Evolutionary conservation across 2,113 vertebrate species (phyloP), one percentile per base, ranked within the genome.

Genomic region (Andinoacara biseriatus): DNA sequence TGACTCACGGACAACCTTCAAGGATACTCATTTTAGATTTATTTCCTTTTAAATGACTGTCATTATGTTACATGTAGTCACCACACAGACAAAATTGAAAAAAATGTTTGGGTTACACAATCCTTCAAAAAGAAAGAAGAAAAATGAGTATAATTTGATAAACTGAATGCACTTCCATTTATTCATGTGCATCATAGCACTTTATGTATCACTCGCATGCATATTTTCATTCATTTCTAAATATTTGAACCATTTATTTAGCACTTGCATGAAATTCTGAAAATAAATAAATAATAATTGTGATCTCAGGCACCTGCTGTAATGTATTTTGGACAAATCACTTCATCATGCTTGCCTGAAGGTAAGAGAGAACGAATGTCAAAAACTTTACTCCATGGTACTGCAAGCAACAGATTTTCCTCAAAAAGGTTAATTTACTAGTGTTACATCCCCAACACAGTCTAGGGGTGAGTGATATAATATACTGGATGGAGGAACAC

Each of bases 161-260:
- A 46, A 69, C 40, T 49, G 63, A 49, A 49, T 49, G 63, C 63
- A 49, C 46, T 43, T 18, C 10, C 24, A 52, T 35, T 75, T 35
- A 31, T 76, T 18, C 9, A 38, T 60, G 24, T 49, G 11, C 20
- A 24, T 2, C 2, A n/a, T 24, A 15, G 59, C 29, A 49, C 2
- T 81, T 59, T 56, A 22, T 62, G 61, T 31, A 20, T 77, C 2
- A 1, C 6, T 17, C 17, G 11, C 5, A 10, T 40, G 49, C 58
- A 15, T 29, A 29, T 46, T 74, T 54, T 17, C 20, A 49, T 20
- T 46, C 22, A 56, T 74, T 77, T 22, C 10, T 35, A 40, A 56
- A 72, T 65, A 49, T 78, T 40, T 58, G 14, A 58, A 54, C n/a
- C 15, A 60, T 79, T 72, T 22, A 40, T 82, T 79, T 54, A 78